Evolutionary conservation across 2,888 invertebrate species (phyloP).

Genomic region (Nycteola revayana): DNA sequence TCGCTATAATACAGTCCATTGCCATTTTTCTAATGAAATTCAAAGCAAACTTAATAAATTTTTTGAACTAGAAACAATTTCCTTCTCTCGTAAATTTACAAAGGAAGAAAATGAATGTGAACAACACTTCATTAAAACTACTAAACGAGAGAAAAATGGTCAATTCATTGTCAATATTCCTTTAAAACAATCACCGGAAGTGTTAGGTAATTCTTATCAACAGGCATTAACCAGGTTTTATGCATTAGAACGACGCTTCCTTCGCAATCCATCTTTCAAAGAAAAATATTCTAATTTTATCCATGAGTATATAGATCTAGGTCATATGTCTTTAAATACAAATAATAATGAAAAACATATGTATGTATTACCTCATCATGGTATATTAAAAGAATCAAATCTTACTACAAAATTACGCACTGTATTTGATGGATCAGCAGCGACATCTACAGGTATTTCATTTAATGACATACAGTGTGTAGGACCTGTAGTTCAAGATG

Average conservation of each 20-base stretch:
- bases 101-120: conserved; percentile 3
- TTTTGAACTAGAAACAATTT: conserved; percentile 1
- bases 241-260: conserved; percentile 2
- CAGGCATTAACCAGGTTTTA: background rate
- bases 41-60: background rate
- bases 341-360: background rate
- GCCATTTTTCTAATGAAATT: background rate
- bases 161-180: conserved; percentile 2
- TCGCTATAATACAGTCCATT: background rate
- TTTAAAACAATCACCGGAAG: background rate
- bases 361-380: conserved; percentile 3
- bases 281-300: conserved; percentile 8
- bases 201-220: conserved; percentile 2
- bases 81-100: background rate
- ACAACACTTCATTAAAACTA: background rate
- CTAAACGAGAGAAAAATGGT: background rate
- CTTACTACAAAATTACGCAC: conserved; percentile 1
- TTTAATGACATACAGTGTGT: conserved; percentile 2
- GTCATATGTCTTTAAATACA: too few species aligned
- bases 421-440: conserved; percentile 1
- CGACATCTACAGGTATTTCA: background rate
- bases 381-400: background rate
- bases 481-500: conserved; percentile 10
- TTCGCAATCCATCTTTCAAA: conserved; percentile 1
- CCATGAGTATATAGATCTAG: conserved; percentile 5